Base-by-base conservation (phyloP, 92 coral and sea anemone genomes). In the Pocillopora meandrina region DNA sequence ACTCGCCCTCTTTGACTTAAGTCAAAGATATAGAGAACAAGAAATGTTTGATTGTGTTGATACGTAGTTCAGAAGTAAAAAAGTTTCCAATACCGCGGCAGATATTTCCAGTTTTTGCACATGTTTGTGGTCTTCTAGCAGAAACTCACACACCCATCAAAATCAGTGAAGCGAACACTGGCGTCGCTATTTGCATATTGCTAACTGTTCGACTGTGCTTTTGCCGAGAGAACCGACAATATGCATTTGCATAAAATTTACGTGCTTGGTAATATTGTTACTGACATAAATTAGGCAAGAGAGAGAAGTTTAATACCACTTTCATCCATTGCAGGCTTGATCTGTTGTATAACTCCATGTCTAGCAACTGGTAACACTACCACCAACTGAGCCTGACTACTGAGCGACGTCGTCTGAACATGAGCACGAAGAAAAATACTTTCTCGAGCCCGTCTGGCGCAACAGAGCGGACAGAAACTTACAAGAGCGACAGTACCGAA, bases 401-500 rank as follows among this genome's bases (percentile, higher is more conserved):
- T 60, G 47, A 59, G 58, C 13, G 69, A 33, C 13, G 12, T 42
- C 58, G 20, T 49, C 31, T 47, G 9, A 63, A 14, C 9, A 84
- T 84, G 88, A 66, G 68, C 12, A 42, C 83, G 52, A 84, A 57
- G 67, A 66, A 67, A 65, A 60, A 68, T 61, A 84, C 83, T 68
- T 56, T 35, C 65, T 73, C 86, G 15, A 74, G 56, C 18, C 72
- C 35, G 31, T 63, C 86, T 18, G 19, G 55, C 62, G 52, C 71
- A 16, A 72, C 34, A 18, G 80, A 83, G 77, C 57, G 47, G 35
- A 84, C 75, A 9, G 80, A 71, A 75, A 72, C 91, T 36, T 94
- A 87, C 92, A 87, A 84, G 64, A 89, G 92, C 49, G 89, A 74
- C 13, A 87, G 83, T 16, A 85, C 98, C n/a, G 91, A 87, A 15